phyloP scores from a whole-genome alignment of 2,797 vertebrate species.

The Intellagama lesueurii region DNA sequence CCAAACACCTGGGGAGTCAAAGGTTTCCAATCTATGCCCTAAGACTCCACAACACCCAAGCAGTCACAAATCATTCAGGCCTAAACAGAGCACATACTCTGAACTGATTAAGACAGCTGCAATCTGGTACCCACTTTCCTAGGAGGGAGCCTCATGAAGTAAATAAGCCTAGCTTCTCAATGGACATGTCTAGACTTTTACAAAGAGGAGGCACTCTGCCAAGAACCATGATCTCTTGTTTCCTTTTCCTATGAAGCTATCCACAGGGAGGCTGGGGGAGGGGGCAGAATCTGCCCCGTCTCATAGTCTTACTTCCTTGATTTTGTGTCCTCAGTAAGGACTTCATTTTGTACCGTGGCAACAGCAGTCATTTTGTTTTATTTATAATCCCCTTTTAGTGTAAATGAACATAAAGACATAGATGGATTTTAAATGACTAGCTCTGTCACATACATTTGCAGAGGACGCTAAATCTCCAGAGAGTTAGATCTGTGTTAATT shows the following conservation, averaged over 20 bases:
- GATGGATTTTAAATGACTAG: conserved; percentile 72
- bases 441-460: conserved; percentile 61
- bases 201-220: not conserved
- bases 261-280: no score
- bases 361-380: conserved; percentile 49
- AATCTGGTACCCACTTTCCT: not conserved
- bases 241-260: not conserved
- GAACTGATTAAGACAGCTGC: not conserved
- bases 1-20: not conserved
- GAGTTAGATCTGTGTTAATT: conserved; percentile 74
- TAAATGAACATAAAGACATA: conserved; percentile 68
- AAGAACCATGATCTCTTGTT: conserved; percentile 3
- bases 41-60: not conserved
- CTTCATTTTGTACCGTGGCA: conserved; percentile 35
- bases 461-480: conserved; percentile 67
- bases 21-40: not conserved
- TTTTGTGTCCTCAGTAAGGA: conserved; percentile 34
- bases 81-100: not conserved
- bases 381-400: conserved; percentile 63
- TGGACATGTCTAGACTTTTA: not conserved
- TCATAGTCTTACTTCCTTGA: conserved; percentile 13
- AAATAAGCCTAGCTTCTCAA: not conserved
- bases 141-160: not conserved
- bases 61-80: not conserved
- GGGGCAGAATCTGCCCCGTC: not conserved